These are phyloP conservation scores for Portunus trituberculatus DNA, from an alignment of 1,140 invertebrate species.

Conservation along the genomic window DNA sequence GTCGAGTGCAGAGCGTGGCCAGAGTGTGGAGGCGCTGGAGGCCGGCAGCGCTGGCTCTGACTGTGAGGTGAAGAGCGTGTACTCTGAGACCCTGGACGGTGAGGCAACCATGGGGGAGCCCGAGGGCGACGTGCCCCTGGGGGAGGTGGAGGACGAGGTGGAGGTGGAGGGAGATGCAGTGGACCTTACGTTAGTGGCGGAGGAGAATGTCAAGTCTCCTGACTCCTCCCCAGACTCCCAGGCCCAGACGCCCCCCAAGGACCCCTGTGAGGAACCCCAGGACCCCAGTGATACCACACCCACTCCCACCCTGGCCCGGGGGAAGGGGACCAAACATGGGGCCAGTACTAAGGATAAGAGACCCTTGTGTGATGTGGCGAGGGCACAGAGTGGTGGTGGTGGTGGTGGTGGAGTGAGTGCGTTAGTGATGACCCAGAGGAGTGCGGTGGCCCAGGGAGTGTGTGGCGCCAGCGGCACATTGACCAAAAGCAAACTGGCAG, in stretches of 20 bases:
- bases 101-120: conserved; percentile 72
- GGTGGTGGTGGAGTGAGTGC: background rate
- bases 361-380: background rate
- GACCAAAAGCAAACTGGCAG: conserved; percentile 70
- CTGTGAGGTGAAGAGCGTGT: conserved; percentile 81
- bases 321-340: background rate
- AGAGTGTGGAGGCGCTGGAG: conserved; percentile 76
- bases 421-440: background rate
- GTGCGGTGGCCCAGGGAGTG: background rate
- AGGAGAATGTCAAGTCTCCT: conserved; percentile 26
- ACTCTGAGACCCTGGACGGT: conserved; percentile 72
- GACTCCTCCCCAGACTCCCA: background rate
- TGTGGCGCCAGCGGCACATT: background rate
- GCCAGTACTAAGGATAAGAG: background rate
- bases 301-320: background rate
- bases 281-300: background rate
- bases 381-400: conserved; percentile 1
- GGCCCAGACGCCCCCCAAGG: background rate
- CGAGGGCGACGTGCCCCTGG: conserved; percentile 46
- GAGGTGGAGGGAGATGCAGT: conserved; percentile 52
- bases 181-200: conserved; percentile 66
- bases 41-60: conserved; percentile 80
- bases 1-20: conserved; percentile 78
- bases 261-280: background rate
- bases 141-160: background rate